Conservation (phyloP, 2,797 vertebrate genomes). For the Synanceia verrucosa region DNA sequence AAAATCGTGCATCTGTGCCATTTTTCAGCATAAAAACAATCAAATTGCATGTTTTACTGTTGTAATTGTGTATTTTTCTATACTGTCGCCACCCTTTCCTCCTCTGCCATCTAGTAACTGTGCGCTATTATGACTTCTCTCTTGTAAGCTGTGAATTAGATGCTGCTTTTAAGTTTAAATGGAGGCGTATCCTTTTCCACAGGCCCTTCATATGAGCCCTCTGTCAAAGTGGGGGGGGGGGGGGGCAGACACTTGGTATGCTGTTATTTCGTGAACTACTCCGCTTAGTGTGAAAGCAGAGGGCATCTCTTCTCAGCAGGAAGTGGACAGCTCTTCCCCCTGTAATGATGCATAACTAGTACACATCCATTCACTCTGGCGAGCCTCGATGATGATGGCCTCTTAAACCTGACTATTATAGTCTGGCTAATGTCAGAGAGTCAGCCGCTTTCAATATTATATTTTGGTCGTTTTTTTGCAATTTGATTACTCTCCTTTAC, state of each 20-base stretch:
- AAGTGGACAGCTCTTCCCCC: slow-evolving; percentile 75
- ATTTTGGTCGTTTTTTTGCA: slow-evolving; percentile 72
- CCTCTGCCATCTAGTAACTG: slow-evolving; percentile 54
- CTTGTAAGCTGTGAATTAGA: slow-evolving; percentile 66
- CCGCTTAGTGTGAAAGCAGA: slow-evolving; percentile 80
- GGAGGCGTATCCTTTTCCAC: slow-evolving; percentile 70
- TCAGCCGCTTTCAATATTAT: slow-evolving; percentile 70
- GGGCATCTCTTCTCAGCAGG: slow-evolving; percentile 83
- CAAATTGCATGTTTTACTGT: slow-evolving; percentile 68
- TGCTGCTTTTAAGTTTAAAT: slow-evolving; percentile 78
- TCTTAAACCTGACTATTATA: slow-evolving; percentile 74
- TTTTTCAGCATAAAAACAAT: slow-evolving; percentile 31
- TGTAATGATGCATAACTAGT: slow-evolving; percentile 83
- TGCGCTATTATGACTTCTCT: slow-evolving; percentile 61
- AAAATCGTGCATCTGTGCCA: slow-evolving; percentile 15
- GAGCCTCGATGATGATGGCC: slow-evolving; percentile 67
- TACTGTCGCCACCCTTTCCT: slow-evolving; percentile 53
- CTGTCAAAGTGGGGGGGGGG: slow-evolving; percentile 56
- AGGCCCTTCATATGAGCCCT: slow-evolving; percentile 62
- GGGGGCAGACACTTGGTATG: slow-evolving; percentile 68
- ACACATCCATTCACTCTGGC: slow-evolving; percentile 73
- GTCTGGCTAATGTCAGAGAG: slow-evolving; percentile 76
- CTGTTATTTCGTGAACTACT: slow-evolving; percentile 83
- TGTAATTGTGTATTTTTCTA: slow-evolving; percentile 67
- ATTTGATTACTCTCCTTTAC: slow-evolving; percentile 82